Conservation (phyloP, 2,113 vertebrate species). For the Chaetodon trifascialis region DNA sequence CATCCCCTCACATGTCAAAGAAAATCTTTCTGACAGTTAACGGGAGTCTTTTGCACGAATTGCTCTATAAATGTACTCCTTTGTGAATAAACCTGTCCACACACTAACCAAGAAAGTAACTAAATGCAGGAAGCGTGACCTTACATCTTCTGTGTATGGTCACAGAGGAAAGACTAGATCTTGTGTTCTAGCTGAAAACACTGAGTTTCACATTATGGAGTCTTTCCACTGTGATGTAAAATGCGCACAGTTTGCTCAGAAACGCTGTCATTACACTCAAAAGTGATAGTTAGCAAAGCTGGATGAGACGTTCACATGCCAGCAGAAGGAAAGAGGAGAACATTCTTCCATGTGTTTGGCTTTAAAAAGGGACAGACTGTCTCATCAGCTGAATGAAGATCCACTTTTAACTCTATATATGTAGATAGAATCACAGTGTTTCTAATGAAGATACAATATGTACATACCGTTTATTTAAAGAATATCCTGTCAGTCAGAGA, state of each 20-base stretch:
- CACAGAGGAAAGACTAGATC: constrained; percentile 32
- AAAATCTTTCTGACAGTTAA: constrained; percentile 49
- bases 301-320: constrained; percentile 70
- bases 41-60: not conserved
- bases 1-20: constrained; percentile 24
- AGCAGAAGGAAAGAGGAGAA: constrained; percentile 59
- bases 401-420: constrained; percentile 13
- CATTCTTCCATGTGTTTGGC: constrained; percentile 62
- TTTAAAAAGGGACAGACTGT: constrained; percentile 34
- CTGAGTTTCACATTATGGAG: constrained; percentile 50
- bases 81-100: constrained; percentile 52
- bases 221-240: constrained; percentile 68
- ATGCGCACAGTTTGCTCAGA: constrained; percentile 54
- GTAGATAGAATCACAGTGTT: not conserved
- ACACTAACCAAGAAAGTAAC: constrained; percentile 38
- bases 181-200: constrained; percentile 37
- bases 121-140: constrained; percentile 40
- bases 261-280: constrained; percentile 74
- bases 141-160: constrained; percentile 21
- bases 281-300: constrained; percentile 72
- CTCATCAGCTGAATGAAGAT: constrained; percentile 42
- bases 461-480: not conserved
- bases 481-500: not conserved
- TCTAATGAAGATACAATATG: not conserved
- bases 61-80: constrained; percentile 23